Evolutionary conservation across 2,797 vertebrate genomes (phyloP), one percentile per base, ranked within the genome.

Genomic region (Anas flavirostris): DNA sequence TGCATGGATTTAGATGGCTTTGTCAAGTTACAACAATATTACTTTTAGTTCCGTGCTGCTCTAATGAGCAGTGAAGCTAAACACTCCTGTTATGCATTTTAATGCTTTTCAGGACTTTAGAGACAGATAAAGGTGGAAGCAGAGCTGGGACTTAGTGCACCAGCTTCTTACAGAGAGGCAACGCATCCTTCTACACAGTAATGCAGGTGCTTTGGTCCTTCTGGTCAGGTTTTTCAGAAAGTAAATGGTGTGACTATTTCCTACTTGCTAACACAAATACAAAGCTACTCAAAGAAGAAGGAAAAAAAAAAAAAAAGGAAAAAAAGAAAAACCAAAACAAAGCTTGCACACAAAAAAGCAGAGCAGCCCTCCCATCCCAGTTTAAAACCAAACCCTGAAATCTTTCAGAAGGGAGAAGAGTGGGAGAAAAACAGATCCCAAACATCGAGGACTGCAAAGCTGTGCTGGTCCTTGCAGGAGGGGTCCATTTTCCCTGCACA

Each of bases 1-100:
- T 81, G 91, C 94, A 96, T 75, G 95, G 95, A 96, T 98, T 97
- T 96, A 95, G 96, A 95, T 95, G 95, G 97, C 97, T 98, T 97
- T 97, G 97, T 98, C 96, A 97, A 93, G 86, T 97, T 94, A 96
- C 83, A 82, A 97, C 96, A 97, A 97, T 97, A 96, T 96, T 97
- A 96, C 94, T 95, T 87, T 97, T 97, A 96, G 93, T 96, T 96
- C 97, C 95, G 93, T 96, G 97, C 96, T 96, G 95, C 96, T 96
- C 85, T 96, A 97, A 96, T 90, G 93, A 97, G 95, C 88, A 77
- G 86, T 59, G 88, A 97, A 96, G 95, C 94, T 94, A 97, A 97
- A 97, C 95, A 95, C 53, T 87, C 85, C 86, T 91, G 91, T 82
- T 90, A 81, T 16, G 88, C 86, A 96, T 97, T 89, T 95, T 90